Evolutionary conservation across 2,888 invertebrate genomes (phyloP), one percentile per base, ranked within the genome.

Genomic region (Agrochola lota): DNA sequence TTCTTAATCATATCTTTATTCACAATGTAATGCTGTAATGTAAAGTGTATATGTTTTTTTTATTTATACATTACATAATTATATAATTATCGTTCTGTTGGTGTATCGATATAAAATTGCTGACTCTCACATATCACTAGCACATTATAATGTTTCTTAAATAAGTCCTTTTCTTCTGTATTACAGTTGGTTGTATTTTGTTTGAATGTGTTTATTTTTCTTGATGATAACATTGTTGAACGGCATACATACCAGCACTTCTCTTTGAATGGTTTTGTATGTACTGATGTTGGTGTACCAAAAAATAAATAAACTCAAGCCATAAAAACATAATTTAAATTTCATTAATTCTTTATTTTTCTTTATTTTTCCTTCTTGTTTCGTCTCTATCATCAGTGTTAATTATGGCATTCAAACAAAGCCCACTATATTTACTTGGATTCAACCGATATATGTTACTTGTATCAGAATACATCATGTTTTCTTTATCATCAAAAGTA

Each of bases 401-500:
- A 4, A 30, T 81, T 6, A 93, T 63, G 3, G 90, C 91, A 59
- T 91, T 77, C 60, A 91, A 91, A 79, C 94, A 94, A 8, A 88
- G 23, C 4, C 71, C 60, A 68, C 80, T 89, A n/a, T 90, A 55
- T 75, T 90, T 87, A 80, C 94, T 95, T 0, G 92, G 91, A 20
- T 89, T 73, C 35, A 96, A 81, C 86, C 91, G 91, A 64, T 95
- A 95, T 59, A 96, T 94, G 2, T 90, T 85, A 71, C 91, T 75
- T 75, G 81, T 91, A 87, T 96, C 93, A 3, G 96, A 95, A 90
- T 92, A 95, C 71, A 96, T 91, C 0, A 94, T 78, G 23, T 92
- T 87, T 75, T 95, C 95, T 7, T 90, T 87, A n/a, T 93, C 94
- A 87, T 95, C 96, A 80, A 96, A 95, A 0, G 94, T 88, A 67